phyloP scores from a whole-genome alignment of 2,888 invertebrate species.

The Agapostemon virescens region DNA sequence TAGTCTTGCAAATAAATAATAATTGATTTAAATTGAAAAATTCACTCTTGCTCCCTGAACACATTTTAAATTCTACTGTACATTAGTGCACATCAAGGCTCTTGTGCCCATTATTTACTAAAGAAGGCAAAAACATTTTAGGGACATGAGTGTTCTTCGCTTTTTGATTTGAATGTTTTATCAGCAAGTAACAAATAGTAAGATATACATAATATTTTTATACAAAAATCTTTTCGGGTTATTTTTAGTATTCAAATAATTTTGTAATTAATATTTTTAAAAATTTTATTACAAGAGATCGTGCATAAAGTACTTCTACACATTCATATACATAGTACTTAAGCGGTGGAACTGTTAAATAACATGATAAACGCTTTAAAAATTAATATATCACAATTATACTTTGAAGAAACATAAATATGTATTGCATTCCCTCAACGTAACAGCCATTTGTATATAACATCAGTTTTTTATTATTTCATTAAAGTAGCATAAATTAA shows the following conservation, averaged over 20 bases:
- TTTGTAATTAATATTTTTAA: constrained; percentile 15
- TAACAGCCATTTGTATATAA: constrained; percentile 9
- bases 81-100: constrained; percentile 31
- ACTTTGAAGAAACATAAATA: constrained; percentile 24
- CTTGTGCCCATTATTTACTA: constrained; percentile 25
- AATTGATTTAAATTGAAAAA: not conserved
- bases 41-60: constrained; percentile 23
- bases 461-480: not conserved
- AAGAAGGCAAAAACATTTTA: constrained; percentile 42
- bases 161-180: constrained; percentile 22
- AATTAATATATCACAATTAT: constrained; percentile 24
- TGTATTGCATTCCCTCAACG: not conserved
- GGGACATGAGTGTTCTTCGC: constrained; percentile 34
- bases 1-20: constrained; percentile 17
- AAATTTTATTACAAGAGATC: constrained; percentile 11
- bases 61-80: constrained; percentile 19
- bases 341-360: constrained; percentile 5
- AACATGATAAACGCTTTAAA: constrained; percentile 12
- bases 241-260: not conserved
- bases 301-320: not conserved
- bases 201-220: not conserved
- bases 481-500: constrained; percentile 10
- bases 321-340: constrained; percentile 5
- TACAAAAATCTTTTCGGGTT: not conserved
- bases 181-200: not conserved